These are phyloP conservation scores for Pionites leucogaster DNA, from an alignment of 2,113 vertebrate species.

Conservation along the genomic window DNA sequence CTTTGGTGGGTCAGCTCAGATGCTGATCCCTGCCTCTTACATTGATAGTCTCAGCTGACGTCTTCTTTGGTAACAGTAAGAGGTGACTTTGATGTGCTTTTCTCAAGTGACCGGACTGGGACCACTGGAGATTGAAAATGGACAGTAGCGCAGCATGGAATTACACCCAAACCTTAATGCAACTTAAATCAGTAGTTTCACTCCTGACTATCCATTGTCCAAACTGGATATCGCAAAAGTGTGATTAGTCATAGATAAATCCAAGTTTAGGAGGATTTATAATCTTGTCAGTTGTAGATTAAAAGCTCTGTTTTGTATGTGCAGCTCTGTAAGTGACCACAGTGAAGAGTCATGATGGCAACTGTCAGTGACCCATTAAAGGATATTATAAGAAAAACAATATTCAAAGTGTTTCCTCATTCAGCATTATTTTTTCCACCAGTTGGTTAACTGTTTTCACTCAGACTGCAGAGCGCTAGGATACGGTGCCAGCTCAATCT, in stretches of 20 bases:
- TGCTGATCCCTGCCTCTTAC: not conserved
- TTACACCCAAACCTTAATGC: not conserved
- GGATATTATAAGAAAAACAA: not conserved
- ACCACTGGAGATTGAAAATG: not conserved
- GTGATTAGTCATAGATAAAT: not conserved
- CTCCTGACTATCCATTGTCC: fast-evolving
- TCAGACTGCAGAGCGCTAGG: not conserved
- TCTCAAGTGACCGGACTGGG: not conserved
- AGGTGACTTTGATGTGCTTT: not conserved
- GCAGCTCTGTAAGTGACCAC: not conserved
- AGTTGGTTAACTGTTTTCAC: not conserved
- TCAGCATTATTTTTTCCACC: not conserved
- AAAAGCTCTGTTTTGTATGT: not conserved
- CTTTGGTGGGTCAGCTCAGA: not conserved
- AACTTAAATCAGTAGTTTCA: not conserved
- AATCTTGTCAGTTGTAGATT: not conserved
- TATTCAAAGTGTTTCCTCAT: not conserved
- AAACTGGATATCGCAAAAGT: not conserved
- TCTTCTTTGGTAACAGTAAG: not conserved
- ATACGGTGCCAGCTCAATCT: not conserved
- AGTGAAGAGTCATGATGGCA: not conserved
- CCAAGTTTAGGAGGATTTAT: not conserved
- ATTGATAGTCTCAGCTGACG: not conserved
- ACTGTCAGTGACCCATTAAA: not conserved
- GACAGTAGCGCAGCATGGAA: not conserved